Evolutionary conservation across 1,140 invertebrate species (phyloP), one percentile per base, ranked within the genome.

Genomic region (Lepidotrigona ventralis): DNA sequence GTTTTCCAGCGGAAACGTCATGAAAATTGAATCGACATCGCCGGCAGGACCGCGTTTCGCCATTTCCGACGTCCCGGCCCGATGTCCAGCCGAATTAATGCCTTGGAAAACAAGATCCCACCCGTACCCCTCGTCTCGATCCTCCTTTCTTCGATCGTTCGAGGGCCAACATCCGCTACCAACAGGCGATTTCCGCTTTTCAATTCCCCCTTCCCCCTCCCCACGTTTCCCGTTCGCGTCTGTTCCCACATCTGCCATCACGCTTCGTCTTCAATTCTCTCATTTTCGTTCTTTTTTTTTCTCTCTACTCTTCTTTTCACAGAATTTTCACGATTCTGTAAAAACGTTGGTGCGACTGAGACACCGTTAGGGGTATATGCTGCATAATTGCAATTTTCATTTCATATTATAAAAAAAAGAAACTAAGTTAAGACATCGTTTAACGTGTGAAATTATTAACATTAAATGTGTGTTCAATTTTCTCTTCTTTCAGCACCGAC

Each of bases 1-100:
- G 74, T 77, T 86, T 78, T 75, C 68, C 29, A 74, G 64, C 70
- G 86, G 86, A 82, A 88, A 85, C 87, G 84, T 85, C 63, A 78
- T 79, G 86, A 88, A 88, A 88, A 88, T 88, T 88, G 87, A 88
- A 88, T 88, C 79, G 87, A 66, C 84, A 60, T 60, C 77, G 51
- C n/a, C 15, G 64, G 21, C 51, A 23, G 66, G 68, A 69, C 68
- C 80, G 74, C 76, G 80, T 88, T 85, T 83, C 79, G 76, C 72
- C 73, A 88, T 85, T 88, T 88, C 87, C 87, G 84, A 88, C 56
- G 69, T 85, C 79, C 80, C 64, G 14, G 9, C 64, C 86, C 73
- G 68, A 64, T 81, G 86, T 88, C 86, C 86, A 88, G 77, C 56
- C 80, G 80, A 87, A 88, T 88, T 88, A 88, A 88, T 88, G 77